Percentiles rank a stretch among this genome's conserved stretches.
phyloP scores from a whole-genome alignment of 2,113 vertebrate genomes.

The Aspidoscelis tigris region DNA sequence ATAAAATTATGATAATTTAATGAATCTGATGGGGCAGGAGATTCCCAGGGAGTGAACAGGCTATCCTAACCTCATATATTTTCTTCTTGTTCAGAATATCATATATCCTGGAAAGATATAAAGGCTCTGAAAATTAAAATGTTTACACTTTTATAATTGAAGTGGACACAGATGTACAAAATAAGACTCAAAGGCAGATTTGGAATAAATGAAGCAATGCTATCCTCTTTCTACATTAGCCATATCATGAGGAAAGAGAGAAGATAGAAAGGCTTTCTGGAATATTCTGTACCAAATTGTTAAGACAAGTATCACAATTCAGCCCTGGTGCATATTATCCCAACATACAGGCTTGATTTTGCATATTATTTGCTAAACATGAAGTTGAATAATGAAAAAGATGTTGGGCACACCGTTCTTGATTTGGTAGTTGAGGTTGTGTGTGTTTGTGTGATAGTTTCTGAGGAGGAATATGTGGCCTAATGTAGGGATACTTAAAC shows the following conservation, averaged over 20 bases:
- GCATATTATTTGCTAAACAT: neutral
- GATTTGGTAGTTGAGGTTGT: neutral
- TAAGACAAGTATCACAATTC: neutral
- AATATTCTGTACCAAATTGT: neutral
- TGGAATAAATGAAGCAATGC: neutral
- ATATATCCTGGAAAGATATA: constrained; percentile 32
- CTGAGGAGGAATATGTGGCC: too few species aligned
- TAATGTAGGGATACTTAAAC: too few species aligned
- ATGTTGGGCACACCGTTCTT: neutral
- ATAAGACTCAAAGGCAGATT: constrained; percentile 40
- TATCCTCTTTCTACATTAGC: neutral
- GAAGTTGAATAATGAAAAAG: neutral
- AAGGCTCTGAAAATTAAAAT: constrained; percentile 33
- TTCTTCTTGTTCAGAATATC: constrained; percentile 31
- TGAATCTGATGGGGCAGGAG: constrained; percentile 17
- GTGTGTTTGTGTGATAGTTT: neutral
- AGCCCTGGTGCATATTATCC: neutral
- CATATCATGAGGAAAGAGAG: neutral
- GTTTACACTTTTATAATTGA: constrained; percentile 17
- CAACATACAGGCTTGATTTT: neutral
- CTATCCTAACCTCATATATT: constrained; percentile 3
- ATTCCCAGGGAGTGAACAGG: constrained; percentile 3
- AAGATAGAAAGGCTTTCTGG: neutral
- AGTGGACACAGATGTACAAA: constrained; percentile 19
- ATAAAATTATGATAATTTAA: constrained; percentile 15